These are phyloP conservation scores for Eilema depressum DNA, from an alignment of 2,888 invertebrate genomes.

Conservation along the genomic window DNA sequence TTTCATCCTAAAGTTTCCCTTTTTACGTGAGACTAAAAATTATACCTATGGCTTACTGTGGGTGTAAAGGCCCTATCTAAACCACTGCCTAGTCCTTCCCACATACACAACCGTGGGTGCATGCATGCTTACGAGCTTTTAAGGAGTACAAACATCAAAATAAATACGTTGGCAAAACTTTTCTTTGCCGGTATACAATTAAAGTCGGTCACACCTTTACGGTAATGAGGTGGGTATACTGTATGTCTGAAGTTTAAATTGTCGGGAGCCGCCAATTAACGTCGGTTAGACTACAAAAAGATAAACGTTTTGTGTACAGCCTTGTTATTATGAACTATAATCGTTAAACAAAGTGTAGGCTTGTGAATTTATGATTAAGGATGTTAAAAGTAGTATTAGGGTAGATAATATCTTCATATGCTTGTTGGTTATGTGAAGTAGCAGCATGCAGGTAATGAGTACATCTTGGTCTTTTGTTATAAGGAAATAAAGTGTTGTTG, in stretches of 20 bases:
- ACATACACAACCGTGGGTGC: not conserved
- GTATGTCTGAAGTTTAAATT: conserved; percentile 32
- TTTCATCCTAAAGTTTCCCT: not conserved
- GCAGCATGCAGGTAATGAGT: not conserved
- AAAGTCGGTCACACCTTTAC: conserved; percentile 37
- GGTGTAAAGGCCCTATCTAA: not conserved
- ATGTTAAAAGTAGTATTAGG: conserved; percentile 18
- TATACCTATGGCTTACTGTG: not conserved
- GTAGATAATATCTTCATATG: conserved; percentile 11
- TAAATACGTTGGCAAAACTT: conserved; percentile 26
- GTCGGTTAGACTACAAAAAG: conserved; percentile 23
- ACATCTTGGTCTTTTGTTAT: not conserved
- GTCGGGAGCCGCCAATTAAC: conserved; percentile 32
- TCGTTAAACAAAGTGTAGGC: conserved; percentile 38
- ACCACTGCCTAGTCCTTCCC: not conserved
- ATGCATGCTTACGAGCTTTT: not conserved
- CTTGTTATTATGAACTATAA: conserved; percentile 42
- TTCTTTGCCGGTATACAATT: conserved; percentile 26
- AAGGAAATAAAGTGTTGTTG: not conserved
- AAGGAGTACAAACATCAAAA: conserved; percentile 32
- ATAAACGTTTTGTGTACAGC: conserved; percentile 27
- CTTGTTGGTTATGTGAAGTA: not conserved
- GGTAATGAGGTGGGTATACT: conserved; percentile 28
- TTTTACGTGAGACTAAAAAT: not conserved
- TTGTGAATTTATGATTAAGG: conserved; percentile 30